These are phyloP conservation scores for Romanomermis culicivorax DNA, from an alignment of 2,888 invertebrate species.

Conservation along the genomic window DNA sequence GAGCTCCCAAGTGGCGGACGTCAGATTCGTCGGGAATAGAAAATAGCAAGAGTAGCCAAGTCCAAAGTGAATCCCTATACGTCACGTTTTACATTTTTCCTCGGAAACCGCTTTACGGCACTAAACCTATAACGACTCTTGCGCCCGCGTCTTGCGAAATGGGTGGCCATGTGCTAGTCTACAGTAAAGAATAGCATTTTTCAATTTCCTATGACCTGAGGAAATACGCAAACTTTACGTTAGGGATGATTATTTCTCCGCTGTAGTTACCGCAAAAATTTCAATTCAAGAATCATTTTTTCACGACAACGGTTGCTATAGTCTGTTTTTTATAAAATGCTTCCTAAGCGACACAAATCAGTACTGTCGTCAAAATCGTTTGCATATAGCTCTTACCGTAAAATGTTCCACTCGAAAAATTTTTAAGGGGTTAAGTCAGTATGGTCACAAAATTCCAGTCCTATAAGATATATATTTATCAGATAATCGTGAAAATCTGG, in stretches of 20 bases:
- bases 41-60: not conserved
- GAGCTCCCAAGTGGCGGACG: slow-evolving; percentile 12
- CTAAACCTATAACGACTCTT: slow-evolving; percentile 23
- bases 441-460: too few species aligned
- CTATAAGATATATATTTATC: too few species aligned
- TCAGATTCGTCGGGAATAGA: not conserved
- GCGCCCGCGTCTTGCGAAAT: slow-evolving; percentile 25
- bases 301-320: too few species aligned
- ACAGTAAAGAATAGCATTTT: slow-evolving; percentile 16
- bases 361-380: too few species aligned
- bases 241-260: too few species aligned
- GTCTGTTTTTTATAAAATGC: too few species aligned
- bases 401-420: too few species aligned
- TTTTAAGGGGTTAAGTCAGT: too few species aligned
- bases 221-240: not conserved
- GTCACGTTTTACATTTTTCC: slow-evolving; percentile 26
- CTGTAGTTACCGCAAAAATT: not conserved
- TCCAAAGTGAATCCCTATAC: slow-evolving; percentile 2
- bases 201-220: not conserved
- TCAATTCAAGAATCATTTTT: too few species aligned
- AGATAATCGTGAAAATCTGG: too few species aligned
- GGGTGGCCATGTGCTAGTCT: slow-evolving; percentile 24
- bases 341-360: too few species aligned
- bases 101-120: slow-evolving; percentile 15
- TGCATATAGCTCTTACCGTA: too few species aligned